Evolutionary conservation across 2,113 vertebrate genomes (phyloP), one percentile per base, ranked within the genome.

Genomic region (Cricetomys ansorgei): DNA sequence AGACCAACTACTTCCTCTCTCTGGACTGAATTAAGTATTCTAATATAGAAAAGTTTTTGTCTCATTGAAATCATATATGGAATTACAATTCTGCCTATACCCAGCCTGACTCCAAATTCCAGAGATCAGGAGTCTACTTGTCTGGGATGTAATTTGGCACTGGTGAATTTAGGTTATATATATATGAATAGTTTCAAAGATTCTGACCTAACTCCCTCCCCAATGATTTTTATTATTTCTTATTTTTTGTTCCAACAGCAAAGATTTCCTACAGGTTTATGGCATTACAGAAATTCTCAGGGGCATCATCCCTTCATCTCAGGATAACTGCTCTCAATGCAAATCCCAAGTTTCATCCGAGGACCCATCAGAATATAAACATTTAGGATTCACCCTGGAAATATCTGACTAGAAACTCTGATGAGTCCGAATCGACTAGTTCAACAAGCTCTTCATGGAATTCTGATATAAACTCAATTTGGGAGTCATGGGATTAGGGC

Each of bases 231-330:
- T 84, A 62, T 73, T 48, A 4, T 21, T 77, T 12, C 45, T 59
- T 4, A 17, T 59, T 50, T 70, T 64, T 55, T 77, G 34, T 84
- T 95, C 17, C 50, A 95, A n/a, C 5, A 76, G 55, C 43, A 91
- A 3, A n/a, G 7, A 31, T 34, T 87, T 84, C 90, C n/a, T 59
- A 73, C 29, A 75, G 86, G 86, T 10, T 50, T 75, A 29, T 13
- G 16, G 57, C 23, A 90, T 5, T 23, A 6, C 40, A 91, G 83
- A 93, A 96, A 95, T 90, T 77, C 57, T 94, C 59, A 76, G 15
- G 48, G 87, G 31, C 15, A 53, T 43, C 21, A 55, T 81, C 79
- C 40, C 5, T 91, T 85, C 77, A 15, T 25, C 34, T 80, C 15
- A 91, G 45, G 31, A 21, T 75, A n/a, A 37, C 40, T 59, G 55